Evolutionary conservation across 2,113 vertebrate species (phyloP), one percentile per base, ranked within the genome.

Genomic region (Cryptomyrus ogoouensis): DNA sequence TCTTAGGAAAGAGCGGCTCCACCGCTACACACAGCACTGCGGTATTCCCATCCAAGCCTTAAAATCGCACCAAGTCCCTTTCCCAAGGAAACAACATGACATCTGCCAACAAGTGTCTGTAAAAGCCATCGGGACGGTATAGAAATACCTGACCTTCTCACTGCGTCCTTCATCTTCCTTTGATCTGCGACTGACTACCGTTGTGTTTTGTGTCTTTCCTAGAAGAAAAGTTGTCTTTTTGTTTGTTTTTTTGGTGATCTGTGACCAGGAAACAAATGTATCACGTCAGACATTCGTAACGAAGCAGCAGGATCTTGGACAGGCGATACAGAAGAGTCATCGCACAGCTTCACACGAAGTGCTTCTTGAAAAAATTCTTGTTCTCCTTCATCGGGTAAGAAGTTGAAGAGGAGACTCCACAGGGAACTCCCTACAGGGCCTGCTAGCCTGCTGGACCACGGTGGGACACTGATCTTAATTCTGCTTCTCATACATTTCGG

Each of bases 391-490:
- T 44, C 19, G 1, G 42, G 21, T 8, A 10, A 47, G 44, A 84
- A 47, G 44, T 13, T 47, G 39, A 39, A 2, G 24, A 47, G 17
- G 80, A 84, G 19, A 24, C 19, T 12, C 80, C 39, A 21, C 21
- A 17, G 35, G 31, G 70, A 42, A 1, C 0, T 3, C 12, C 70
- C 98, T 96, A 99, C 97, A 93, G 91, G 95, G 92, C 66, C 95
- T 96, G 5, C 97, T 96, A 0, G 92, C 94, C 3, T 97, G 95
- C 88, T 97, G 95, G 90, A 98, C 93, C 19, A 97, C 97, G 90
- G 94, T 50, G 0, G 97, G 98, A 58, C 95, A 97, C 94, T 97
- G 96, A 89, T 97, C 96, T 91, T 98, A 97, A 17, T 97, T 97
- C 85, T 98, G 95, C 85, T 96, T 97, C 88, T 99, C 97, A 17